Percentiles rank a stretch among this genome's conserved stretches.
These are phyloP conservation scores for Sebastes kiyomatsui DNA, from an alignment of 2,797 vertebrate genomes.

Conservation along the genomic window DNA sequence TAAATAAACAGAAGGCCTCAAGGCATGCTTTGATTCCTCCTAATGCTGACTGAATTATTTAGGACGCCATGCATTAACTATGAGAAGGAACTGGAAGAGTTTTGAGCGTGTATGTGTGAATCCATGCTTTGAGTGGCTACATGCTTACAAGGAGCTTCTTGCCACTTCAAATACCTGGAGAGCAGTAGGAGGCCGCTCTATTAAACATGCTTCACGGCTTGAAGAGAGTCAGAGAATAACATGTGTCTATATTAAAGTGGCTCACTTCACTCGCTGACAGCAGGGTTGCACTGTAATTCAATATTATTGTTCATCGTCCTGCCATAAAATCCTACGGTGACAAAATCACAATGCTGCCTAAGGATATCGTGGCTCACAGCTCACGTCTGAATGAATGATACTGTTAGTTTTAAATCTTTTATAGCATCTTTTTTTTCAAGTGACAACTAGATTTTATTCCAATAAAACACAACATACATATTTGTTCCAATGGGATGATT, in stretches of 20 bases:
- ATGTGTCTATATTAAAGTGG: background rate
- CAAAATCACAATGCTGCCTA: background rate
- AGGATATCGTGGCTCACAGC: background rate
- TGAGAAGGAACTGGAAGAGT: constrained; percentile 24
- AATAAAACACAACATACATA: background rate
- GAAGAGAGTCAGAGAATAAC: background rate
- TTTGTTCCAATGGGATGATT: background rate
- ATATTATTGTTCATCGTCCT: background rate
- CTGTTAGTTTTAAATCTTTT: background rate
- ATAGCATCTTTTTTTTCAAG: background rate
- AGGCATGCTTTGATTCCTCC: constrained; percentile 43
- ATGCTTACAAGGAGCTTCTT: constrained; percentile 12
- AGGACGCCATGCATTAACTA: constrained; percentile 41
- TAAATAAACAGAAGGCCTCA: constrained; percentile 30
- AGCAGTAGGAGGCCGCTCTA: constrained; percentile 27
- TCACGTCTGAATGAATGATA: too few relatives aligned
- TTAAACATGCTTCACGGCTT: constrained; percentile 12
- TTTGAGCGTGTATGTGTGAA: constrained; percentile 1
- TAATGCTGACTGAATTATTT: constrained; percentile 64
- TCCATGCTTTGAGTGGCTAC: constrained; percentile 16
- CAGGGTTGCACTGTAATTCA: background rate
- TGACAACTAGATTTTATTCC: background rate
- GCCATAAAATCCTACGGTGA: too few relatives aligned
- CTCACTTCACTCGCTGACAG: background rate
- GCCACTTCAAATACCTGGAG: constrained; percentile 37